Evolutionary conservation across 1,140 invertebrate genomes (phyloP).

Genomic region (Aleiodes sp.): DNA sequence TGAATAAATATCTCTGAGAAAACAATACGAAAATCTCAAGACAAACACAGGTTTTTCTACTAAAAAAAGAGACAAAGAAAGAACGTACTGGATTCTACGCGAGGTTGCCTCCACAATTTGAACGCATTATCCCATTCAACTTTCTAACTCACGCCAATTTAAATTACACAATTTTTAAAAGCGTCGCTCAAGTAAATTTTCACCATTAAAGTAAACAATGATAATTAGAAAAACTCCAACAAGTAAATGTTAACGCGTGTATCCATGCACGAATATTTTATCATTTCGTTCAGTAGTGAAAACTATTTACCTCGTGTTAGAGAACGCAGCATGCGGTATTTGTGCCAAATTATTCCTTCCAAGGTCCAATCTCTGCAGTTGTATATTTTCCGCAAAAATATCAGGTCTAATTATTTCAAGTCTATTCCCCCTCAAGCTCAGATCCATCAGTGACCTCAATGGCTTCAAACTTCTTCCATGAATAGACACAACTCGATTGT

Average conservation of each 20-base stretch:
- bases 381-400: constrained; percentile 72
- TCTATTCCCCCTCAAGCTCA: constrained; percentile 81
- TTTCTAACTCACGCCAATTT: constrained; percentile 26
- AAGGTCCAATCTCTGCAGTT: constrained; percentile 76
- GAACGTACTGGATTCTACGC: neutral
- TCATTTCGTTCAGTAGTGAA: neutral
- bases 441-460: constrained; percentile 71
- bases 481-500: constrained; percentile 78
- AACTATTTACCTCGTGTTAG: constrained; percentile 66
- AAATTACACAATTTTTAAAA: constrained; percentile 23
- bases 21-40: constrained; percentile 20
- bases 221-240: neutral
- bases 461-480: constrained; percentile 75
- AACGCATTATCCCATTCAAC: constrained; percentile 26
- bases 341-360: constrained; percentile 80
- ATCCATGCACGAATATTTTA: neutral
- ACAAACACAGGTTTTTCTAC: neutral
- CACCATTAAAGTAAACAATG: neutral
- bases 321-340: constrained; percentile 73
- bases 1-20: constrained; percentile 21
- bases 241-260: neutral
- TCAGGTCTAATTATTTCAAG: constrained; percentile 76
- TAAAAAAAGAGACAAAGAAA: neutral
- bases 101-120: constrained; percentile 9
- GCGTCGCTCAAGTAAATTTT: neutral